phyloP scores from a whole-genome alignment of 2,113 vertebrate species.

The Trichomycterus rosablanca region DNA sequence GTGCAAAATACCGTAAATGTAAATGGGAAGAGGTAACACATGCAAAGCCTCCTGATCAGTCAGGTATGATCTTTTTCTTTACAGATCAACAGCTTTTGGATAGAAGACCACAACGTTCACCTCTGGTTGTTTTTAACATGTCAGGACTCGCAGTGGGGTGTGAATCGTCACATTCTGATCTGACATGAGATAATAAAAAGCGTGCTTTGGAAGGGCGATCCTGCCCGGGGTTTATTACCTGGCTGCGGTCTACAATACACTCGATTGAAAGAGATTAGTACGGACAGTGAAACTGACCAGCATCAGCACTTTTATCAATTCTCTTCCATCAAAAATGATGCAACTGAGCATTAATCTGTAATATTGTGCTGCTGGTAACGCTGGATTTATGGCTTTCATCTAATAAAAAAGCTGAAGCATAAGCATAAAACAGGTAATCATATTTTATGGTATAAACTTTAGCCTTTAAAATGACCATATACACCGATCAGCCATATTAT shows the following conservation, averaged over 20 bases:
- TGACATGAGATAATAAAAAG: conserved; percentile 5
- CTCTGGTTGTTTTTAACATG: neutral
- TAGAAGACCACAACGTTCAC: conserved; percentile 1
- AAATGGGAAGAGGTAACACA: too few species aligned
- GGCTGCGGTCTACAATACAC: neutral
- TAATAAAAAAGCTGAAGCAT: too few species aligned
- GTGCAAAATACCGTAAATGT: too few species aligned
- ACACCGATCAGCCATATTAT: too few species aligned
- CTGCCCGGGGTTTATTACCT: neutral
- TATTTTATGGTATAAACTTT: neutral
- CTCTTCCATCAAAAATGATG: neutral
- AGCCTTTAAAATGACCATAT: too few species aligned
- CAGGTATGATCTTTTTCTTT: neutral
- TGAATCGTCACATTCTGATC: neutral
- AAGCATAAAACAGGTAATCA: neutral
- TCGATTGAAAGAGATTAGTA: neutral
- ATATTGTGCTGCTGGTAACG: neutral
- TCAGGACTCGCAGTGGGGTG: neutral
- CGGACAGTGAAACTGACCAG: neutral
- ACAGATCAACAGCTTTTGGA: conserved; percentile 7
- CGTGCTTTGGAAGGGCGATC: neutral
- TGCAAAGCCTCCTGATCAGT: too few species aligned
- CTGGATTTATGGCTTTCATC: neutral
- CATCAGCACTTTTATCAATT: neutral
- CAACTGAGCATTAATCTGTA: neutral